A percentile compares a stretch with the other conserved stretches of the same genome.
phyloP scores from a whole-genome alignment of 30 jellyfish, hydroid and myxozoan genomes.

The Hydractinia symbiolongicarpus region DNA sequence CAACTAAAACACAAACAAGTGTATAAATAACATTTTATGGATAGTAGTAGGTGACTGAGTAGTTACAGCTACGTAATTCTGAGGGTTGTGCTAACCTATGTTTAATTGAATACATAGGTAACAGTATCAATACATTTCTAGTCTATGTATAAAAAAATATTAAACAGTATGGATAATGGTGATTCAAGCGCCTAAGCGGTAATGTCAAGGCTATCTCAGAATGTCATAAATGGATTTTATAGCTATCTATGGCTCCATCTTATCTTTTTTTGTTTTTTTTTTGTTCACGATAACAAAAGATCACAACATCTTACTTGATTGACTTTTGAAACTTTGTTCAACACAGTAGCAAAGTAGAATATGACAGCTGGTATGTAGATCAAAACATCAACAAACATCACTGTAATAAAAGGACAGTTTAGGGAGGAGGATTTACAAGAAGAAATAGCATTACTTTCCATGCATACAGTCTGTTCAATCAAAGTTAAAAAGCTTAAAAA shows the following conservation, averaged over 20 bases:
- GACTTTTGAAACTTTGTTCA: neutral
- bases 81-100: neutral
- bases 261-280: neutral
- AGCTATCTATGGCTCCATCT: neutral
- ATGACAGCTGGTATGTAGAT: conserved; percentile 58
- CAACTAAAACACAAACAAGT: neutral
- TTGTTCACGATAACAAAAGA: neutral
- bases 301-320: neutral
- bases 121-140: too few species aligned
- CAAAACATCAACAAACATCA: conserved; percentile 65
- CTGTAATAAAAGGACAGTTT: conserved; percentile 28
- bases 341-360: neutral
- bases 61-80: neutral
- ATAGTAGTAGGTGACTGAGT: too few species aligned
- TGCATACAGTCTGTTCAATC: too few species aligned
- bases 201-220: too few species aligned
- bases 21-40: too few species aligned
- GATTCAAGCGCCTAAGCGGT: neutral
- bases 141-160: too few species aligned
- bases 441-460: neutral
- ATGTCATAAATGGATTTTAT: too few species aligned
- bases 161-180: neutral
- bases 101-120: neutral
- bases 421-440: neutral
- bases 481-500: too few species aligned